phyloP scores from a whole-genome alignment of 2,113 vertebrate species.

The zebrafish (Danio rerio) region DNA sequence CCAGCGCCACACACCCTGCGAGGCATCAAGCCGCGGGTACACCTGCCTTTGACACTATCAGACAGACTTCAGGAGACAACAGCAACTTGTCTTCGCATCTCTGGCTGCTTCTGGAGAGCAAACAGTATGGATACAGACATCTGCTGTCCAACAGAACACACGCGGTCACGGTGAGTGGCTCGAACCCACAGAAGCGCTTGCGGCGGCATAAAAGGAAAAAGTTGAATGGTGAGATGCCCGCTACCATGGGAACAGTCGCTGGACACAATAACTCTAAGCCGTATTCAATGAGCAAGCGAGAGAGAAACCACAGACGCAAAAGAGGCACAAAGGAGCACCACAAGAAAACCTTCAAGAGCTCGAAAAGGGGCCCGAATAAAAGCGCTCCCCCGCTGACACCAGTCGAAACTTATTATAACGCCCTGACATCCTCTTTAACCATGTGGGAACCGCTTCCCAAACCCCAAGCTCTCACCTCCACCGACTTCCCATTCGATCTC shows the following conservation, averaged over 20 bases:
- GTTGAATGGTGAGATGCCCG: constrained; percentile 68
- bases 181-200: constrained; percentile 63
- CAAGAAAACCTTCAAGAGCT: constrained; percentile 71
- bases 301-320: constrained; percentile 69
- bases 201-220: constrained; percentile 70
- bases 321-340: constrained; percentile 74
- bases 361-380: constrained; percentile 68
- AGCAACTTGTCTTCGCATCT: constrained; percentile 64
- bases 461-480: constrained; percentile 84
- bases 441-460: constrained; percentile 76
- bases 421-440: constrained; percentile 48
- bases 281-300: constrained; percentile 61
- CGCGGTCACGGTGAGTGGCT: constrained; percentile 58
- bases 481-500: constrained; percentile 75
- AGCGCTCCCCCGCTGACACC: constrained; percentile 58
- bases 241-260: constrained; percentile 71
- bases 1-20: constrained; percentile 55
- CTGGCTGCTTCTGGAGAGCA: constrained; percentile 43
- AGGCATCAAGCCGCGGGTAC: constrained; percentile 74
- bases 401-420: constrained; percentile 50
- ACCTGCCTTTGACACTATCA: constrained; percentile 49
- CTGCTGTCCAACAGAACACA: constrained; percentile 61
- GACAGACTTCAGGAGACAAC: constrained; percentile 26
- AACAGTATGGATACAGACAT: constrained; percentile 59
- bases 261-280: constrained; percentile 72